phyloP scores from a whole-genome alignment of 2,113 vertebrate species.

The Hydropotes inermis region DNA sequence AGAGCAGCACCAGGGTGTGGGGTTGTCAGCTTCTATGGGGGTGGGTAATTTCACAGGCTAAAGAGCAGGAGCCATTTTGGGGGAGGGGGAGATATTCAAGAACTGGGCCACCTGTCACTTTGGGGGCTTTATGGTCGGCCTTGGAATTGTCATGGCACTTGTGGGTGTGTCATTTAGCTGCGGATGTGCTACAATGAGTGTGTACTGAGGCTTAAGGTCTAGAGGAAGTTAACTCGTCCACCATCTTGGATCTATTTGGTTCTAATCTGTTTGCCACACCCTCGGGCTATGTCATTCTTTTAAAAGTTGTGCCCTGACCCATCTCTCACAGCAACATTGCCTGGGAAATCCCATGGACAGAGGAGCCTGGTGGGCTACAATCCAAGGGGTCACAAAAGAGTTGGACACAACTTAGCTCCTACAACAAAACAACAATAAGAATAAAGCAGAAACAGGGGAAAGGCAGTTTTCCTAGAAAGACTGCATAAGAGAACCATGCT shows the following conservation, averaged over 20 bases:
- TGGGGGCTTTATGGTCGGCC: neutral
- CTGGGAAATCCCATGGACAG: neutral
- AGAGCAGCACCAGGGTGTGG: neutral
- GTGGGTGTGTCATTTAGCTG: neutral
- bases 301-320: neutral
- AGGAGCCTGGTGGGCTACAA: neutral
- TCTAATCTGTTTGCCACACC: neutral
- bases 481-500: neutral
- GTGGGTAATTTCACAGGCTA: neutral
- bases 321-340: neutral
- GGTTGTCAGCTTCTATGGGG: neutral
- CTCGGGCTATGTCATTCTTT: neutral
- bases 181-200: accelerated
- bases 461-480: neutral
- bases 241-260: neutral
- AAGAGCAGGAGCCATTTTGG: neutral
- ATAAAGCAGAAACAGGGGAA: neutral
- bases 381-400: neutral
- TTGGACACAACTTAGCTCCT: neutral
- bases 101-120: neutral
- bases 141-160: neutral
- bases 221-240: neutral
- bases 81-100: neutral
- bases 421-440: neutral
- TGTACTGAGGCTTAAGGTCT: neutral